Base-by-base conservation (phyloP, 2,113 vertebrate species). In the Xiphias gladius region DNA sequence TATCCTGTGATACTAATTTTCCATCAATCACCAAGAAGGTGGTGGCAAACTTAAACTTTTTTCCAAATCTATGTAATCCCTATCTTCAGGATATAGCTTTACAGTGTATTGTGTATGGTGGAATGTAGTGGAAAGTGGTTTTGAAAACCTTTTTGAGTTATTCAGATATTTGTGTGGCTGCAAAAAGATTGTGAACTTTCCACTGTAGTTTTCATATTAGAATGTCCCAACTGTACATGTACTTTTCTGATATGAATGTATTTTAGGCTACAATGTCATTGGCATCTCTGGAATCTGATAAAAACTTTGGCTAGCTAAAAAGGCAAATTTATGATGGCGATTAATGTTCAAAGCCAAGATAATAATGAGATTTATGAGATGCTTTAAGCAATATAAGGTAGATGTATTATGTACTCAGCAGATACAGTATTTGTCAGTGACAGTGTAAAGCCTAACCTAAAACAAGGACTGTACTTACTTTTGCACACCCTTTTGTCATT, bases 401-500 rank as follows among this genome's bases (percentile, higher is more conserved):
- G 3, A n/a, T 35, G 32, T 35, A 39, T 26, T 48, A 50, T 68
- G 37, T 30, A 61, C 20, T 72, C 26, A 79, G 11, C 14, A 55
- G 22, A 28, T 55, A 39, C 58, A 61, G 2, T 59, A 43, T 71
- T 72, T 39, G 54, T 64, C n/a, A 30, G 48, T 76, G 0, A 55
- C 46, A 67, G 26, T 71, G 22, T 58, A 20, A 73, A 43, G 57
- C 32, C 26, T 9, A 48, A 70, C 57, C 32, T 26, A 39, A 74
- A 80, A 87, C 37, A 68, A 71, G 28, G 26, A 66, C 35, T 59
- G 50, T 64, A 58, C 71, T 79, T 73, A 58, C 71, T 79, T 73
- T 80, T 87, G 65, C 63, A 86, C 58, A 83, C 16, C 19, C 2
- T 72, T 87, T 75, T 84, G 57, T 67, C 73, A 69, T 66, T 73